These are phyloP conservation scores for Andrena fulva DNA, from an alignment of 2,888 invertebrate genomes.

Conservation along the genomic window DNA sequence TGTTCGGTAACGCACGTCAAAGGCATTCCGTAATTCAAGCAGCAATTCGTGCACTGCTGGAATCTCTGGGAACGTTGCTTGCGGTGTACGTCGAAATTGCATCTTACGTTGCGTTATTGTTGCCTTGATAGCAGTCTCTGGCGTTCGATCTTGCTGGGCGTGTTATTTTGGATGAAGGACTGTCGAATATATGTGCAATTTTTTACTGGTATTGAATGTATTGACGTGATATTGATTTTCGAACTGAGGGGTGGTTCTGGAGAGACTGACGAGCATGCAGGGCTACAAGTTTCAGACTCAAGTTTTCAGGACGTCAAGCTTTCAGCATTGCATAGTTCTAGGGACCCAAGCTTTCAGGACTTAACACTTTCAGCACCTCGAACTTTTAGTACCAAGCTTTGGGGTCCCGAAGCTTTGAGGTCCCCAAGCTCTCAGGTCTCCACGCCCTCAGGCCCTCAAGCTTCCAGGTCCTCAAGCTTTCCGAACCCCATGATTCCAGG, in stretches of 20 bases:
- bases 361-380: not conserved
- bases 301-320: not conserved
- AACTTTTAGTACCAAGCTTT: not conserved
- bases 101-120: constrained; percentile 44
- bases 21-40: constrained; percentile 65
- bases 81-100: constrained; percentile 35
- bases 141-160: constrained; percentile 7
- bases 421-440: not conserved
- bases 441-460: not conserved
- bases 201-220: too few relatives aligned
- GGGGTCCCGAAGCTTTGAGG: not conserved
- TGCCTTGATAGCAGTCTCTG: not conserved
- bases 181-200: not conserved
- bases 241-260: too few relatives aligned
- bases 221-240: too few relatives aligned
- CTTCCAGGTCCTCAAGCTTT: not conserved
- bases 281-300: not conserved
- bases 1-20: constrained; percentile 67
- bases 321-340: not conserved
- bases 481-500: not conserved
- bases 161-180: not conserved
- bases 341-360: not conserved
- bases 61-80: constrained; percentile 49
- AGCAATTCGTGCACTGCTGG: constrained; percentile 61
- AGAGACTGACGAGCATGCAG: too few relatives aligned